phyloP scores from a whole-genome alignment of 1,140 invertebrate species.

The Papilio polyxenes region DNA sequence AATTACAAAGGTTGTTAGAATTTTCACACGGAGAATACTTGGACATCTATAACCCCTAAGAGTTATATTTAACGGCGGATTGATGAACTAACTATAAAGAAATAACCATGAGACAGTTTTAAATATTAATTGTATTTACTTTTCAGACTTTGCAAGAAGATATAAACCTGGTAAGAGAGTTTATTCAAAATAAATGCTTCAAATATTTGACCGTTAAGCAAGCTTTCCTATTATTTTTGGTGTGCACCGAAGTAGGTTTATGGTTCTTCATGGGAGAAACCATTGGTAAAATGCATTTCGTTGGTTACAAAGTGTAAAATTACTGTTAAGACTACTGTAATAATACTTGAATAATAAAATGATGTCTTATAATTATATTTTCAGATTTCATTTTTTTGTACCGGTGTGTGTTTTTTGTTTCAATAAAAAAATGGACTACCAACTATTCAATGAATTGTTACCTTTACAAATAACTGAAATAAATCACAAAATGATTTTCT shows the following conservation, averaged over 20 bases:
- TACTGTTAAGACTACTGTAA: slow-evolving; percentile 5
- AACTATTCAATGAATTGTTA: too few species aligned
- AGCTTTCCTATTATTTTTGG: slow-evolving; percentile 67
- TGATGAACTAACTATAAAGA: too few species aligned
- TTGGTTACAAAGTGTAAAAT: slow-evolving; percentile 68
- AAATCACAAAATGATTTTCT: too few species aligned
- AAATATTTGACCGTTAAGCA: slow-evolving; percentile 66
- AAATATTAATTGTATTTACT: slow-evolving; percentile 25
- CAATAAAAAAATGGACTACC: too few species aligned
- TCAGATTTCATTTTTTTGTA: background rate
- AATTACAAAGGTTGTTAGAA: too few species aligned
- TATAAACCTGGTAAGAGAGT: slow-evolving; percentile 52
- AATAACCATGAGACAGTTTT: background rate
- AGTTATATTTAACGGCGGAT: too few species aligned
- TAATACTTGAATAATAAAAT: background rate
- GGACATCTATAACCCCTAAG: too few species aligned
- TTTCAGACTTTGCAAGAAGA: slow-evolving; percentile 62
- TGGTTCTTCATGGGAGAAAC: slow-evolving; percentile 77
- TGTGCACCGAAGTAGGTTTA: slow-evolving; percentile 59
- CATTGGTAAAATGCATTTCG: slow-evolving; percentile 71
- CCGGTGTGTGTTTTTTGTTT: background rate
- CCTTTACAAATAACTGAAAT: too few species aligned
- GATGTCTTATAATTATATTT: background rate
- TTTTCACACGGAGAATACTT: too few species aligned
- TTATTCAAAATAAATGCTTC: slow-evolving; percentile 57